phyloP scores from a whole-genome alignment of 2,888 invertebrate genomes.

The Baronia brevicornis region DNA sequence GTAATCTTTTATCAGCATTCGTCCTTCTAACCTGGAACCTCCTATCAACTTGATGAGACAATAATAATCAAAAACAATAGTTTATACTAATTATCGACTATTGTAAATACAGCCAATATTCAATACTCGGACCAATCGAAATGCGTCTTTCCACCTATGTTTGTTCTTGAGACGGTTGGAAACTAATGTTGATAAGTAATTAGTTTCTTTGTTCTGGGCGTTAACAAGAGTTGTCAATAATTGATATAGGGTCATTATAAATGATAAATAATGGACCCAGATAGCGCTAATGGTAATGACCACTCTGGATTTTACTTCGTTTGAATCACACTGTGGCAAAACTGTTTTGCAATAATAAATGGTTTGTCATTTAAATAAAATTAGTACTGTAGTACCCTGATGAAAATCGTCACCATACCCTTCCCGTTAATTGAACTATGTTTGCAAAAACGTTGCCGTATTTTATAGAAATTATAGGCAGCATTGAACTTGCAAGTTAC shows the following conservation, averaged over 20 bases:
- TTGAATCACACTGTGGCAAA: too few species aligned
- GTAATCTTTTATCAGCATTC: conserved; percentile 65
- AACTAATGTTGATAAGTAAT: conserved; percentile 34
- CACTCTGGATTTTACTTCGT: neutral
- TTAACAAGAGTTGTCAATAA: conserved; percentile 23
- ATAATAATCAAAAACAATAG: conserved; percentile 31
- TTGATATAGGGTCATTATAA: conserved; percentile 15
- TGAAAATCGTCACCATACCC: too few species aligned
- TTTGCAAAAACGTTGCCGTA: too few species aligned
- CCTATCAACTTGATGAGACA: conserved; percentile 21
- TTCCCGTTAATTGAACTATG: too few species aligned
- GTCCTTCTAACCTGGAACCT: conserved; percentile 35
- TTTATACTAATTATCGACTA: conserved; percentile 42
- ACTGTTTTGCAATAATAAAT: too few species aligned
- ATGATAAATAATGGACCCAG: conserved; percentile 14
- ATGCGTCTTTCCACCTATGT: conserved; percentile 50
- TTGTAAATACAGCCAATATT: conserved; percentile 39
- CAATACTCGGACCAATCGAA: conserved; percentile 54
- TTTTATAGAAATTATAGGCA: too few species aligned
- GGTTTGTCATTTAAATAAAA: too few species aligned
- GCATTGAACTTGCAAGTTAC: too few species aligned
- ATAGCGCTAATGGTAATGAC: conserved; percentile 6
- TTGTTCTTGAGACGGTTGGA: conserved; percentile 41
- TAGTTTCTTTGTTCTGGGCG: conserved; percentile 44
- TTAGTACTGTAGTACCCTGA: too few species aligned